phyloP scores from a whole-genome alignment of 2,888 invertebrate genomes.

The Drosophila recens region DNA sequence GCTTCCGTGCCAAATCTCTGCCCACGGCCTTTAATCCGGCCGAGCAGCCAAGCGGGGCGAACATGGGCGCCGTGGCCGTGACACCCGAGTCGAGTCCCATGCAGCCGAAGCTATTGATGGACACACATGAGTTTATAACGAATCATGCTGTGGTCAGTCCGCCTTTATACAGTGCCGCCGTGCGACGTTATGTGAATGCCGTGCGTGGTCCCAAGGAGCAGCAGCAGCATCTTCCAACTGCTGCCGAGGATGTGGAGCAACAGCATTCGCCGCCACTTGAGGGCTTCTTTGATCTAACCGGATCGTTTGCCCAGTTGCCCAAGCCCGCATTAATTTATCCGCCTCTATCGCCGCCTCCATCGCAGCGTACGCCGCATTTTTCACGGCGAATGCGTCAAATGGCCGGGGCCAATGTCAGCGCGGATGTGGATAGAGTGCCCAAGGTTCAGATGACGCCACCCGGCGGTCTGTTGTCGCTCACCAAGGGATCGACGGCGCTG shows the following conservation, averaged over 20 bases:
- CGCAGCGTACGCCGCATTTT: slow-evolving; percentile 37
- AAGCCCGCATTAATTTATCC: slow-evolving; percentile 48
- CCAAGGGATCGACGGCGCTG: slow-evolving; percentile 50
- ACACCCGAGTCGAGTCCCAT: neutral
- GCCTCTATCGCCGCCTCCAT: slow-evolving; percentile 24
- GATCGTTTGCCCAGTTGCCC: slow-evolving; percentile 12
- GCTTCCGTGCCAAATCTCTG: slow-evolving; percentile 51
- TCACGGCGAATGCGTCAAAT: slow-evolving; percentile 47
- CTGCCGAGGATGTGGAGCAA: neutral
- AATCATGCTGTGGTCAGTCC: slow-evolving; percentile 25
- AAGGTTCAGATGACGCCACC: slow-evolving; percentile 31
- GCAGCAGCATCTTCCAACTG: neutral
- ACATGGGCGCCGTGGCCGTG: neutral
- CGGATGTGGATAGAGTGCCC: neutral
- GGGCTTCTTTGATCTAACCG: slow-evolving; percentile 13
- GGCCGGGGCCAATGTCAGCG: slow-evolving; percentile 14
- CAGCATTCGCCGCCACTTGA: slow-evolving; percentile 9
- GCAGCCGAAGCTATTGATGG: neutral
- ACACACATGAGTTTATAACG: slow-evolving; percentile 30
- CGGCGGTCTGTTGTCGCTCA: slow-evolving; percentile 65
- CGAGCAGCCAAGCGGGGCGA: neutral
- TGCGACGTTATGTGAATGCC: slow-evolving; percentile 30
- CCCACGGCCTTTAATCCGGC: slow-evolving; percentile 10
- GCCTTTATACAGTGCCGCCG: slow-evolving; percentile 35
- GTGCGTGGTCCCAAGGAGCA: slow-evolving; percentile 10